A percentile compares a stretch with the other conserved stretches of the same genome.
phyloP scores from a whole-genome alignment of 2,113 vertebrate genomes.

The Paradisaea rubra region DNA sequence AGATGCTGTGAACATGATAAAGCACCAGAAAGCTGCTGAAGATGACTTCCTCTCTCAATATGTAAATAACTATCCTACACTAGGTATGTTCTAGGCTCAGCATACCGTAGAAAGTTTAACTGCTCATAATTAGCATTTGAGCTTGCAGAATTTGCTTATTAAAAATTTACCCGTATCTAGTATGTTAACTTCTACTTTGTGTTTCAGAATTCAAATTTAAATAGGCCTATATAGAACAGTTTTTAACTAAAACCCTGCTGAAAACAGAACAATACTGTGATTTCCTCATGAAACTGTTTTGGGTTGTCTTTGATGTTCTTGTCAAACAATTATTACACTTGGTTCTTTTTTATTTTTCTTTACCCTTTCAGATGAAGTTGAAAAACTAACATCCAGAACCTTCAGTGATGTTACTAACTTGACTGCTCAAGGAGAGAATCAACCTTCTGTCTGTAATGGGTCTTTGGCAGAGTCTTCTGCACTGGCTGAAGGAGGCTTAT shows the following conservation, averaged over 20 bases:
- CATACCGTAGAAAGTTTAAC: not conserved
- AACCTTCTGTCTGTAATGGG: not conserved
- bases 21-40: slow-evolving; percentile 75
- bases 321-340: not conserved
- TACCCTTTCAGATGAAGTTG: slow-evolving; percentile 44
- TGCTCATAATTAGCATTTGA: not conserved
- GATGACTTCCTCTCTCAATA: slow-evolving; percentile 89
- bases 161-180: not conserved
- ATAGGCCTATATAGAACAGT: not conserved
- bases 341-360: not conserved
- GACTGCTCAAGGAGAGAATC: slow-evolving; percentile 41
- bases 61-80: slow-evolving; percentile 71
- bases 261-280: not conserved
- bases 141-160: not conserved
- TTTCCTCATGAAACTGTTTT: not conserved
- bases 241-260: not conserved
- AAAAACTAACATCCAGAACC: not conserved
- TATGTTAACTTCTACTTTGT: not conserved
- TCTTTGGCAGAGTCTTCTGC: slow-evolving; percentile 59
- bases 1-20: not conserved
- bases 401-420: not conserved
- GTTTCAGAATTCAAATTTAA: not conserved
- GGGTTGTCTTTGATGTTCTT: not conserved
- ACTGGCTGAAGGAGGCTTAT: slow-evolving; percentile 75
- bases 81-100: slow-evolving; percentile 68